A percentile compares a stretch with the other conserved stretches of the same genome.
Evolutionary conservation across 2,113 vertebrate species (phyloP).

Genomic region (Lamprotornis superbus): DNA sequence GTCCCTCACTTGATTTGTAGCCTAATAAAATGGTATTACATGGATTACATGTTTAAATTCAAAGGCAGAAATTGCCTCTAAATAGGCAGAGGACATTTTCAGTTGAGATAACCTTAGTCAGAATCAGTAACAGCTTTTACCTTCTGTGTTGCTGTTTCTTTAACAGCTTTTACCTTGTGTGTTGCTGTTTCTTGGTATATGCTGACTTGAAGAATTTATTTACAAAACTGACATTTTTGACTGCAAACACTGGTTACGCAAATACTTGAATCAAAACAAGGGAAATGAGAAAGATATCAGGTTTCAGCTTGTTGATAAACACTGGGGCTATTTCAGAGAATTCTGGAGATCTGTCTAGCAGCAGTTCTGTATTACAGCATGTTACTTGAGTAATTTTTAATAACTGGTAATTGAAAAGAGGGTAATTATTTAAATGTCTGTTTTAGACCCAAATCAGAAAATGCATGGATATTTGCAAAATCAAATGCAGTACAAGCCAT

Average conservation of each 20-base stretch:
- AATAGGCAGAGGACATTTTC: background rate
- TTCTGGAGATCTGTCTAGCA: background rate
- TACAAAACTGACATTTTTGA: background rate
- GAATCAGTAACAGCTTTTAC: background rate
- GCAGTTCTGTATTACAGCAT: background rate
- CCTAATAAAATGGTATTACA: background rate
- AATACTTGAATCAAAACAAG: background rate
- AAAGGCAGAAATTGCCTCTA: background rate
- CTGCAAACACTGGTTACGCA: background rate
- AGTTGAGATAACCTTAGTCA: background rate
- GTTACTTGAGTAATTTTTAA: background rate
- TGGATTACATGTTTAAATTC: background rate
- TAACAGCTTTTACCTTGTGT: background rate
- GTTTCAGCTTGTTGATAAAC: background rate
- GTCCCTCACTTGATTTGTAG: background rate
- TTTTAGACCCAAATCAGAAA: slow-evolving; percentile 81
- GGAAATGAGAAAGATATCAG: background rate
- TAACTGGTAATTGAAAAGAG: background rate
- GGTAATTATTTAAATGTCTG: slow-evolving; percentile 17
- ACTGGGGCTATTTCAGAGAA: background rate
- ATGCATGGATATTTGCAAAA: slow-evolving; percentile 90
- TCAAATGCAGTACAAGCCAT: slow-evolving; percentile 87
- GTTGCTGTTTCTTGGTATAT: background rate
- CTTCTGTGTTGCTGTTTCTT: background rate
- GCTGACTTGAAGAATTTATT: background rate